Conservation (phyloP, 1,140 invertebrate genomes). For the Asobara japonica region DNA sequence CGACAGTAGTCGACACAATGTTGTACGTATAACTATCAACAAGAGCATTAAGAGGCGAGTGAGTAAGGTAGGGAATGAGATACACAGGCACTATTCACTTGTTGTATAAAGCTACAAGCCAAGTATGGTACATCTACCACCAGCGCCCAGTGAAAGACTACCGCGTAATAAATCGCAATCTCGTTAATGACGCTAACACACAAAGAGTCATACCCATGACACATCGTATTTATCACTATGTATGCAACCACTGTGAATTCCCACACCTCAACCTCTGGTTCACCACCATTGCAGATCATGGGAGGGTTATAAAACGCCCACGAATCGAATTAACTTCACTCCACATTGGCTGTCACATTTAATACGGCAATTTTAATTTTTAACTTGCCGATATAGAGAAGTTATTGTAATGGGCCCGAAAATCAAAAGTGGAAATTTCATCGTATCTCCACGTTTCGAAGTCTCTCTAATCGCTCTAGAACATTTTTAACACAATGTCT, state of each 20-base stretch:
- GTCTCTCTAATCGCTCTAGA: too few relatives aligned
- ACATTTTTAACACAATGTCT: too few relatives aligned
- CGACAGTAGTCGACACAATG: conserved; percentile 15
- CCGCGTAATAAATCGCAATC: conserved; percentile 32
- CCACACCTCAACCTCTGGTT: conserved; percentile 9
- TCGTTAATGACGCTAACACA: conserved; percentile 30
- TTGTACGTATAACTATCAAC: conserved; percentile 34
- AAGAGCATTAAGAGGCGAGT: conserved; percentile 10
- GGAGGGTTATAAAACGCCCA: conserved; percentile 22
- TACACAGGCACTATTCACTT: conserved; percentile 20
- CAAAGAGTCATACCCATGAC: background rate
- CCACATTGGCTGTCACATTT: background rate
- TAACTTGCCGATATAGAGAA: too few relatives aligned
- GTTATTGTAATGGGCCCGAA: too few relatives aligned
- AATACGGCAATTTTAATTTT: background rate
- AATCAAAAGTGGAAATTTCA: too few relatives aligned
- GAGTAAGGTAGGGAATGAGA: too few relatives aligned
- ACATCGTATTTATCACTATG: conserved; percentile 8
- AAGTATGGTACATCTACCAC: background rate
- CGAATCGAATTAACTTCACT: conserved; percentile 1
- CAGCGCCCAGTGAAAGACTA: background rate
- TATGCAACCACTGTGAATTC: background rate
- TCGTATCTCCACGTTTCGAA: too few relatives aligned
- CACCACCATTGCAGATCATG: conserved; percentile 2
- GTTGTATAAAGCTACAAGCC: background rate